Evolutionary conservation across 2,888 invertebrate species (phyloP).

Genomic region (Troides aeacus): DNA sequence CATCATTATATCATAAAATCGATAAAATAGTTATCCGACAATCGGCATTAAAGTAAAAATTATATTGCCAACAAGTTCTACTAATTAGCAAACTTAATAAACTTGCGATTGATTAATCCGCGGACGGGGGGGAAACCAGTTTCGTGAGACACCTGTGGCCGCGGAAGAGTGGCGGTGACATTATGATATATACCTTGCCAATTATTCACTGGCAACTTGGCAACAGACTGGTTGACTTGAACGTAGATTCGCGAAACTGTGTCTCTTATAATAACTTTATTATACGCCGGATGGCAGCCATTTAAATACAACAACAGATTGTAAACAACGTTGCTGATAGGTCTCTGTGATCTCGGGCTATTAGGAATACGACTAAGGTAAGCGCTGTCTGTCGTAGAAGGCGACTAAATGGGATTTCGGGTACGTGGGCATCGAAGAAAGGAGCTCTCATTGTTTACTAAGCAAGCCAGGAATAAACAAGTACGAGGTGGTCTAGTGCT

Average conservation of each 20-base stretch:
- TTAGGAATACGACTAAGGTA: too few relatives aligned
- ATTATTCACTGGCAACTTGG: background rate
- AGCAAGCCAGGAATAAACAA: too few relatives aligned
- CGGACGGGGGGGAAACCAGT: conserved; percentile 15
- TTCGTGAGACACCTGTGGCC: conserved; percentile 27
- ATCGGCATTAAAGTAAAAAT: conserved; percentile 9
- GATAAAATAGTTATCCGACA: background rate
- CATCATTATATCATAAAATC: conserved; percentile 5
- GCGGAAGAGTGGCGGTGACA: conserved; percentile 27
- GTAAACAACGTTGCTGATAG: too few relatives aligned
- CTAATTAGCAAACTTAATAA: conserved; percentile 29
- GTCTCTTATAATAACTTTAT: background rate
- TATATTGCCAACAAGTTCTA: conserved; percentile 15
- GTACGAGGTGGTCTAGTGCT: too few relatives aligned
- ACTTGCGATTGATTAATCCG: conserved; percentile 25
- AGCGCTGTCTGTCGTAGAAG: too few relatives aligned
- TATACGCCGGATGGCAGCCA: background rate
- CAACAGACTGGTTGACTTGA: conserved; percentile 9
- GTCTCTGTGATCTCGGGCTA: too few relatives aligned
- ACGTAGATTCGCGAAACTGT: conserved; percentile 1
- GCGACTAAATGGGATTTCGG: too few relatives aligned
- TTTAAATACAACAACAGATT: background rate
- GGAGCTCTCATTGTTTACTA: too few relatives aligned
- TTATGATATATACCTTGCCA: conserved; percentile 21
- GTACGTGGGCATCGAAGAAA: too few relatives aligned